Evolutionary conservation across 1,140 invertebrate genomes (phyloP).

Genomic region (Caenorhabditis inopinata): DNA sequence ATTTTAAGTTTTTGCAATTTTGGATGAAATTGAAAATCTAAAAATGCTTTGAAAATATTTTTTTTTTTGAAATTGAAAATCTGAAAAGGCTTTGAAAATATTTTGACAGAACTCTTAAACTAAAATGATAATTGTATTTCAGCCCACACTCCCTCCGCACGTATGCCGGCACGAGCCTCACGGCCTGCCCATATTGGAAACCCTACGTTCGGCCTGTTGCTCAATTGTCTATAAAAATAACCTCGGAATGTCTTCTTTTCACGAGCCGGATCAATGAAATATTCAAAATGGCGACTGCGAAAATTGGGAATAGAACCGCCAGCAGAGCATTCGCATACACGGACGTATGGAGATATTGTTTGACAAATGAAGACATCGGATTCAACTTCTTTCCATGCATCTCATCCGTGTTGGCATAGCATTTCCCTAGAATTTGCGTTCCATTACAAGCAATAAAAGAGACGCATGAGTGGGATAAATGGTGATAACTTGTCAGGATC

Average conservation of each 20-base stretch:
- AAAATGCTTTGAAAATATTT: no score
- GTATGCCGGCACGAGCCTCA: no score
- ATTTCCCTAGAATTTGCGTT: conserved; percentile 18
- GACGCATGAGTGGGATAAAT: conserved; percentile 35
- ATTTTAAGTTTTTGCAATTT: no score
- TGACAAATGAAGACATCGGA: background rate
- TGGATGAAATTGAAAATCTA: no score
- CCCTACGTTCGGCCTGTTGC: no score
- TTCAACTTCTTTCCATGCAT: background rate
- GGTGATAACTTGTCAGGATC: conserved; percentile 37
- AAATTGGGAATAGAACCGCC: conserved; percentile 37
- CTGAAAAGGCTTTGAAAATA: no score
- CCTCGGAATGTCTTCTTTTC: conserved; percentile 38
- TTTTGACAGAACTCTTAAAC: no score
- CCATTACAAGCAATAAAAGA: conserved; percentile 26
- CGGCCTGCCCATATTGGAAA: no score
- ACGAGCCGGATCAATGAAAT: conserved; percentile 41
- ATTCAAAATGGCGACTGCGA: conserved; percentile 35
- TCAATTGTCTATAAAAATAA: background rate
- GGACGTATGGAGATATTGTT: background rate
- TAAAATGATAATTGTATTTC: no score
- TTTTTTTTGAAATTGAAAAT: no score
- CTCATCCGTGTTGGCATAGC: conserved; percentile 12
- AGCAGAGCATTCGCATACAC: conserved; percentile 33
- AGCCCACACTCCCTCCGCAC: no score